These are phyloP conservation scores for Manis javanica DNA, from an alignment of 2,797 vertebrate species.

Conservation along the genomic window DNA sequence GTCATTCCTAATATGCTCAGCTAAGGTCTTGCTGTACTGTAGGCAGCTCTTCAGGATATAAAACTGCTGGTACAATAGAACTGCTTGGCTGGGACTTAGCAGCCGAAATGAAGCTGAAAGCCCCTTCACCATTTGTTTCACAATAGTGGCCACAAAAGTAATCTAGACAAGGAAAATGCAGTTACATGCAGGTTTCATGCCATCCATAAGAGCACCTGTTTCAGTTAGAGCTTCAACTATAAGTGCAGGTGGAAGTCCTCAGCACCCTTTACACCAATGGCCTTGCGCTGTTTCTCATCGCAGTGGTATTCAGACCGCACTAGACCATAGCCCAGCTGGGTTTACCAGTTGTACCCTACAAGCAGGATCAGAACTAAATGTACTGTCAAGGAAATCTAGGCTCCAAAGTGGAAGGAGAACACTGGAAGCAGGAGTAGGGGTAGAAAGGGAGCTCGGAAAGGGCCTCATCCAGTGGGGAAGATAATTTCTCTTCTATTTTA, in stretches of 20 bases:
- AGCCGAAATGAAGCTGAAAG: slow-evolving; percentile 79
- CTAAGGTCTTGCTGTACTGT: slow-evolving; percentile 85
- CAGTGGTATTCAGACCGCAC: not conserved
- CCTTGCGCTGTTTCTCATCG: not conserved
- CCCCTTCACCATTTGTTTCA: slow-evolving; percentile 85
- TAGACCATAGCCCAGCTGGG: not conserved
- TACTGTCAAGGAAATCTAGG: not conserved
- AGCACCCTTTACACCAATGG: too few species aligned
- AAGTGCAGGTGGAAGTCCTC: not conserved
- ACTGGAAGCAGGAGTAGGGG: not conserved
- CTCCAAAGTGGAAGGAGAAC: not conserved
- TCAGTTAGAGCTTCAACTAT: not conserved
- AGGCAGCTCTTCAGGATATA: slow-evolving; percentile 89
- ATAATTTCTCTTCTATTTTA: not conserved
- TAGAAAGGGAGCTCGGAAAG: not conserved
- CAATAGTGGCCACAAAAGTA: slow-evolving; percentile 86
- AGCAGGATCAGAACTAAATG: not conserved
- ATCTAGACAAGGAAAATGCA: slow-evolving; percentile 79
- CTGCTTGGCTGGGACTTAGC: slow-evolving; percentile 84
- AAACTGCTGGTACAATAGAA: slow-evolving; percentile 90
- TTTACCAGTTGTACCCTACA: not conserved
- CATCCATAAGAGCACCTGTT: not conserved
- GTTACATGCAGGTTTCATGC: not conserved
- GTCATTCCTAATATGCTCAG: slow-evolving; percentile 84
- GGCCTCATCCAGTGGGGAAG: not conserved